Evolutionary conservation across 2,888 invertebrate species (phyloP), one percentile per base, ranked within the genome.

Genomic region (Lithophane socia): DNA sequence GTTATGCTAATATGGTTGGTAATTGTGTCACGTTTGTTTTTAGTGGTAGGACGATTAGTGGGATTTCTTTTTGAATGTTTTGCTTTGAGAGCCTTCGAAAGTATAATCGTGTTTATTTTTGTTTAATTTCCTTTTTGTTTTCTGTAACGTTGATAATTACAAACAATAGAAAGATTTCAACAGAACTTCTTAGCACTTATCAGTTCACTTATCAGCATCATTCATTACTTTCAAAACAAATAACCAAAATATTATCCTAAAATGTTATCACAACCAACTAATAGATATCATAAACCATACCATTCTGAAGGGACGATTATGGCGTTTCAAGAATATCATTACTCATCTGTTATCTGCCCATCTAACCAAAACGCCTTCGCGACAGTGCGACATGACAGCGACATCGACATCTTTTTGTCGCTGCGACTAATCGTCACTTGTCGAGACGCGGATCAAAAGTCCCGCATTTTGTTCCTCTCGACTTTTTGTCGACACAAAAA

Each of bases 401-500:
- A 95, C 95, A 94, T 91, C 92, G 90, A 91, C 90, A 78, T 78
- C 80, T 93, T 94, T 94, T 94, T 94, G 93, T 94, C 91, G 90
- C 86, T 77, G 77, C 87, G 83, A 88, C 93, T 95, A 94, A 95
- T 96, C 95, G 95, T 93, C 95, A 95, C 95, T 92, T 91, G 91
- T 88, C 86, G 88, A 81, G 88, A 85, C 87, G 85, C 81, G 89
- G 90, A 92, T 92, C 92, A 92, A 91, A 92, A 89, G 91, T 72
- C 84, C 91, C 92, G 93, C 91, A 79, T 88, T 85, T 82, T 82
- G 77, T 81, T 75, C 77, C 77, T 80, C 70, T 79, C 61, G 68
- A 78, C 72, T 90, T 91, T 92, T 90, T 88, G 83, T 85, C 69
- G 70, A 76, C 54, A 82, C 37, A 86, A 88, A 88, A 80, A 78